Conservation (phyloP, 2,888 invertebrate genomes). For the Synergus gifuensis region DNA sequence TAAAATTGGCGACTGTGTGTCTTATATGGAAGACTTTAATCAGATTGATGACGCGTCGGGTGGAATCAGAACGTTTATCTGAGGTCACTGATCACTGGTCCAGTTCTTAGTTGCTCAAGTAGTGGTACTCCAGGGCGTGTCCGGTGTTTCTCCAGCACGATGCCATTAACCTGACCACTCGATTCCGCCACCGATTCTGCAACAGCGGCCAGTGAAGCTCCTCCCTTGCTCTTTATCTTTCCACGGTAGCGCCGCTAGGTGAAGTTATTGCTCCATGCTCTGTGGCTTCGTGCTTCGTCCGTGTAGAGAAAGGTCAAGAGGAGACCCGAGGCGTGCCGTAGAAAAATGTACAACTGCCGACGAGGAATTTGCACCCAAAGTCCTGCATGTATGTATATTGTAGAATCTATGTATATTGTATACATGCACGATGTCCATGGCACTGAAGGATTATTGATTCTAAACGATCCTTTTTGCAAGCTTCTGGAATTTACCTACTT, state of each 20-base stretch:
- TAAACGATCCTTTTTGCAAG: slow-evolving; percentile 26
- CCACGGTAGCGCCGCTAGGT: slow-evolving; percentile 53
- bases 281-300: slow-evolving; percentile 18
- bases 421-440: slow-evolving; percentile 6
- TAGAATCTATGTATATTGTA: slow-evolving; percentile 12
- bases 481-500: slow-evolving; percentile 16
- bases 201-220: slow-evolving; percentile 43
- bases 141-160: slow-evolving; percentile 35
- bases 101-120: slow-evolving; percentile 24
- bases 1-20: neutral
- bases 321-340: slow-evolving; percentile 35
- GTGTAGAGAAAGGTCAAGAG: slow-evolving; percentile 40
- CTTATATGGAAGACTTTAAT: neutral
- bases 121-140: slow-evolving; percentile 41
- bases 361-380: slow-evolving; percentile 37
- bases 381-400: slow-evolving; percentile 31
- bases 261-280: slow-evolving; percentile 38
- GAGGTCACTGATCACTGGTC: slow-evolving; percentile 26
- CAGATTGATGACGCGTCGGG: slow-evolving; percentile 26
- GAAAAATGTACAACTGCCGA: slow-evolving; percentile 37
- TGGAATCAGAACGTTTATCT: slow-evolving; percentile 28
- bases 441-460: slow-evolving; percentile 37
- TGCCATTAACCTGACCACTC: slow-evolving; percentile 46
- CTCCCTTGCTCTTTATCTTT: slow-evolving; percentile 56
- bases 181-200: slow-evolving; percentile 56